These are phyloP conservation scores for Euura lappo DNA, from an alignment of 1,140 invertebrate genomes.

Conservation along the genomic window DNA sequence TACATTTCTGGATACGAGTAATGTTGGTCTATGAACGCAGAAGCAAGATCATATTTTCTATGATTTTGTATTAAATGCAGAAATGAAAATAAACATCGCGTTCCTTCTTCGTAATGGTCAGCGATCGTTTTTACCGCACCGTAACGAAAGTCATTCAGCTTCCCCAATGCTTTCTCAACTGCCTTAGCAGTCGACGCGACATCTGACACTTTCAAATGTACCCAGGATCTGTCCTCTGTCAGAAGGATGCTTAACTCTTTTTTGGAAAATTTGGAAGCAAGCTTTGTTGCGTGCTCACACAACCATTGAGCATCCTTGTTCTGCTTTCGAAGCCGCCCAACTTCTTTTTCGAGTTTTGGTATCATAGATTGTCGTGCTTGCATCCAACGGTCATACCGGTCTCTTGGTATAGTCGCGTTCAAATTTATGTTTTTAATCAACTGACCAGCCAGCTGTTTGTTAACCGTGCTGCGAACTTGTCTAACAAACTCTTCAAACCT, in stretches of 20 bases:
- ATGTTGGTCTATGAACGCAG: not conserved
- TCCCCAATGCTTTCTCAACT: not conserved
- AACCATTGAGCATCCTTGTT: not conserved
- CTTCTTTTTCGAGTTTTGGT: not conserved
- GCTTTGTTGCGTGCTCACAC: not conserved
- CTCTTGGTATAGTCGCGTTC: not conserved
- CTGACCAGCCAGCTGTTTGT: not conserved
- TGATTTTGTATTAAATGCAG: not conserved
- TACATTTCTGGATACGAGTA: conserved; percentile 1
- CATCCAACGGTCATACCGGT: not conserved
- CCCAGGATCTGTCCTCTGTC: not conserved
- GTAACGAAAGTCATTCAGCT: not conserved
- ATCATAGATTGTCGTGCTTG: not conserved
- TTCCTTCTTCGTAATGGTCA: not conserved
- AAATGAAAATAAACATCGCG: not conserved
- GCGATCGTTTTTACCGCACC: not conserved
- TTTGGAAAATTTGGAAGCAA: not conserved
- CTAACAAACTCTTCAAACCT: not conserved
- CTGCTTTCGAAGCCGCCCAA: not conserved
- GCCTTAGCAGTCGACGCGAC: not conserved
- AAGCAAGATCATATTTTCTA: conserved; percentile 5
- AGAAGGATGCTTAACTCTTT: not conserved
- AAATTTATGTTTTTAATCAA: not conserved
- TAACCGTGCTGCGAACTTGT: not conserved
- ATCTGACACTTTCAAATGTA: not conserved